Base-by-base conservation (phyloP, 2,113 vertebrate genomes). In the Hippocampus abdominalis region DNA sequence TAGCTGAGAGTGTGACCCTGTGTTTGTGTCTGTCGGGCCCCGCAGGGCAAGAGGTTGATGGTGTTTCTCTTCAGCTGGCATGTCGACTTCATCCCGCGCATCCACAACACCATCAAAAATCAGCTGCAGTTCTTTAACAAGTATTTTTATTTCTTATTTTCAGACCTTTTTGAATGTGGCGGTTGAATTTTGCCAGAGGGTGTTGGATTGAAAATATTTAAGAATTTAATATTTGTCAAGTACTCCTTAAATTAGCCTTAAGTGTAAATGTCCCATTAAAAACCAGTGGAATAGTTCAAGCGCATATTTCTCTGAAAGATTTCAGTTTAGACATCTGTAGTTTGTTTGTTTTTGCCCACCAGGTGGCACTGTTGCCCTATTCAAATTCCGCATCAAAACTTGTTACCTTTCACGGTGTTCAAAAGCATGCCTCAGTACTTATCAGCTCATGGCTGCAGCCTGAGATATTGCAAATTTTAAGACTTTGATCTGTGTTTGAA, bases 21-120 rank as follows among this genome's bases (percentile, higher is more conserved):
- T 25, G 18, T 71, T 64, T 15, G 18, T 59, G 32, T 60, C 36
- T 51, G 46, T 71, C 54, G 65, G 63, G 12, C 71, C 49, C 86
- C 65, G 44, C 82, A 99, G 97, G 96, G 97, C 79, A 95, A 95
- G 84, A 92, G 96, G 80, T 95, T 98, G 84, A 89, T 99, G 79
- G 96, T 94, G 66, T 96, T 95, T 89, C 93, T 98, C 57, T 98
- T 98, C 79, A 92, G 81, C 73, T 98, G 96, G 96, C 93, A 97
- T 64, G 36, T 93, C 63, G 84, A 89, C 71, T 98, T 99, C 88
- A 94, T 98, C 90, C 91, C 90, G 83, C 87, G 94, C 90, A 97
- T 99, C 88, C 97, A 99, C 44, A 93, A 88, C 69, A 95, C 95
- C 74, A 91, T 98, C 89, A 98, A 97, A 92, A 98, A 98, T 84